Conservation (phyloP, 2,888 invertebrate genomes). For the Chrysolina haemoptera region DNA sequence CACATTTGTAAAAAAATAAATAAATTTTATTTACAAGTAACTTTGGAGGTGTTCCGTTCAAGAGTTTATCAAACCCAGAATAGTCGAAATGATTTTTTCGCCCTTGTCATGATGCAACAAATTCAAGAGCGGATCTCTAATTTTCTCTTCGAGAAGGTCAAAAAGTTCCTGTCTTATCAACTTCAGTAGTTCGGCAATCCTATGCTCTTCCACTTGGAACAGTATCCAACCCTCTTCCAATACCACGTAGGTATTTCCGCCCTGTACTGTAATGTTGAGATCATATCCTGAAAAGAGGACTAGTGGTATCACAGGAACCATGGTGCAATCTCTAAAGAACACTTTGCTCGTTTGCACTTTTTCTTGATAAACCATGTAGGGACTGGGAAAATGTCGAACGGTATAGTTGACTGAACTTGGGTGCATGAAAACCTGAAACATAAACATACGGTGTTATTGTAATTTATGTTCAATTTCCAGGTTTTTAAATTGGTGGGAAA, state of each 20-base stretch:
- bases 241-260: conserved; percentile 81
- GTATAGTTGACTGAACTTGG: conserved; percentile 84
- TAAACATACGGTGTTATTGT: too few relatives aligned
- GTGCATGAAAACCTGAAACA: conserved; percentile 74
- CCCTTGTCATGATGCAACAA: conserved; percentile 82
- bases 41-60: conserved; percentile 15
- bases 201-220: conserved; percentile 83
- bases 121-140: conserved; percentile 85
- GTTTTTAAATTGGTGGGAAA: too few relatives aligned
- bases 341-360: conserved; percentile 86
- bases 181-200: conserved; percentile 88
- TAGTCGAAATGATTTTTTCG: conserved; percentile 82
- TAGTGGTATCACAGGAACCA: conserved; percentile 83
- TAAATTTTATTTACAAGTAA: conserved; percentile 7
- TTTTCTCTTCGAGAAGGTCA: conserved; percentile 86
- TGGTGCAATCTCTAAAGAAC: conserved; percentile 85
- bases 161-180: conserved; percentile 83
- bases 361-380: conserved; percentile 87
- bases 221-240: conserved; percentile 88
- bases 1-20: conserved; percentile 17
- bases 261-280: conserved; percentile 81
- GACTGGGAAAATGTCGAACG: conserved; percentile 78
- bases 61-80: conserved; percentile 72
- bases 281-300: conserved; percentile 83
- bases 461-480: too few relatives aligned